Evolutionary conservation across 2,888 invertebrate species (phyloP).

Genomic region (Mactromeris polynyma): DNA sequence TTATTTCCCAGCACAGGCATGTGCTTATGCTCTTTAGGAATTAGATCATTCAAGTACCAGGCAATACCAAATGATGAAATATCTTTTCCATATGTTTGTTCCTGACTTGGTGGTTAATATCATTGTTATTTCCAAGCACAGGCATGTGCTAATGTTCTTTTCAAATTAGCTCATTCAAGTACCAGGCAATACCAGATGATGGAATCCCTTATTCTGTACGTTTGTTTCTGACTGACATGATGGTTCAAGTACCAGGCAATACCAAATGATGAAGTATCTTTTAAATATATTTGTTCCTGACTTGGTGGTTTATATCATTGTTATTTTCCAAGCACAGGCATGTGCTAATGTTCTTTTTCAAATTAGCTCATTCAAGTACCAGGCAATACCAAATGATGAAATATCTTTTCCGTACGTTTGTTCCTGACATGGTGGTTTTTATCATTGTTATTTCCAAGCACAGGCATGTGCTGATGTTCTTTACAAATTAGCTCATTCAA

Average conservation of each 20-base stretch:
- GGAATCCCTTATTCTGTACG: too few relatives aligned
- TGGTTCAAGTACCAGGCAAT: not conserved
- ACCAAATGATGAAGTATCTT: not conserved
- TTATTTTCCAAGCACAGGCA: conserved; percentile 31
- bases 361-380: conserved; percentile 36
- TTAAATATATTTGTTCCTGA: not conserved
- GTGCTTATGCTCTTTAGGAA: not conserved
- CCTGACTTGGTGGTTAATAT: not conserved
- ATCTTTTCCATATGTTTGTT: not conserved
- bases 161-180: not conserved
- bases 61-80: not conserved
- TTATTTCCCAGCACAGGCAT: not conserved
- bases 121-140: not conserved
- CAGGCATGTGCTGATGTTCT: conserved; percentile 41
- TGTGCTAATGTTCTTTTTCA: conserved; percentile 4
- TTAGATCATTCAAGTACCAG: not conserved
- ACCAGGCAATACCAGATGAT: too few relatives aligned
- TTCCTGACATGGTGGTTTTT: too few relatives aligned
- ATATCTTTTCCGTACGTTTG: not conserved
- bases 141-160: not conserved
- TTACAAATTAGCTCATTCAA: conserved; percentile 10
- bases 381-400: conserved; percentile 21
- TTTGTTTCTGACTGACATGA: too few relatives aligned
- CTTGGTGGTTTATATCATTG: not conserved
- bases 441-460: conserved; percentile 12